Evolutionary conservation across 2,797 vertebrate genomes (phyloP).

Genomic region (Poliocrania exsul): DNA sequence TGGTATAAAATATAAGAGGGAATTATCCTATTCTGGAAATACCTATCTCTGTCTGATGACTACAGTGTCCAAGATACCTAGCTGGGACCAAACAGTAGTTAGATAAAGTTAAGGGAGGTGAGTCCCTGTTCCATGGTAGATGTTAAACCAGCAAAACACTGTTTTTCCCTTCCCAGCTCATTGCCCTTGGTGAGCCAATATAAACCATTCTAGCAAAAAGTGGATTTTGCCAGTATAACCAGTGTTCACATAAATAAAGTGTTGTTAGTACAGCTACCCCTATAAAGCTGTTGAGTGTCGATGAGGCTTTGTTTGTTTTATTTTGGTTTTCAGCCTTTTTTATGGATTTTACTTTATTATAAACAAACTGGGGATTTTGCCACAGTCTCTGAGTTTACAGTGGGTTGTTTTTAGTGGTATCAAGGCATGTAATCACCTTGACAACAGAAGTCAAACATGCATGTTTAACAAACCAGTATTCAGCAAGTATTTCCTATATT

Average conservation of each 20-base stretch:
- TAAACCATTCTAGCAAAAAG: background rate
- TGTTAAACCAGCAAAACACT: background rate
- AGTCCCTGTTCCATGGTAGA: background rate
- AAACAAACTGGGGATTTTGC: background rate
- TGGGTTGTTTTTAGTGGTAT: background rate
- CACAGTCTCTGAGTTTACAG: background rate
- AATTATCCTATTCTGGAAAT: background rate
- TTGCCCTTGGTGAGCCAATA: background rate
- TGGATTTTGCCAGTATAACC: background rate
- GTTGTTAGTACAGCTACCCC: background rate
- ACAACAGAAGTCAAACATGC: background rate
- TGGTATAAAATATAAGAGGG: background rate
- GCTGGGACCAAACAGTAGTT: background rate
- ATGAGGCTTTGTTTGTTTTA: background rate
- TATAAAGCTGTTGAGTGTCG: background rate
- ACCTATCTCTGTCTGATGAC: background rate
- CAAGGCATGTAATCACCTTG: background rate
- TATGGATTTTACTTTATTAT: background rate
- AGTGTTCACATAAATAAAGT: background rate
- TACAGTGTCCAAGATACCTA: background rate
- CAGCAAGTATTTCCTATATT: constrained; percentile 5
- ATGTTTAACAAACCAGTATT: background rate
- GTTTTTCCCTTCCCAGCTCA: background rate
- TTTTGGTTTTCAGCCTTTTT: background rate
- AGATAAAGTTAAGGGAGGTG: background rate